phyloP scores from a whole-genome alignment of 2,113 vertebrate genomes.

The Merops nubicus region DNA sequence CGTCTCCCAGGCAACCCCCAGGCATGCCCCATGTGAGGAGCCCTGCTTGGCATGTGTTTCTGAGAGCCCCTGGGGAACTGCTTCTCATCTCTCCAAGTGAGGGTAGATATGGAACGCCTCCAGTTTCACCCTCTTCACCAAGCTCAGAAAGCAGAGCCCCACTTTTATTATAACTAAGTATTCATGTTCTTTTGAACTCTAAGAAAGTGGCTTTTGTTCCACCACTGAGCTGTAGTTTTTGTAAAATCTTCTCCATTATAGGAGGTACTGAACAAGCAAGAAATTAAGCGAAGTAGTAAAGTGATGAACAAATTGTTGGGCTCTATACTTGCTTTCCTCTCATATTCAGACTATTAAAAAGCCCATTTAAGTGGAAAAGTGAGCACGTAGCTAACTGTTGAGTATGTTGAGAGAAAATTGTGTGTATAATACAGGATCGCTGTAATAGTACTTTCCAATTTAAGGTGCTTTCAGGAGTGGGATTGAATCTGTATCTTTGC shows the following conservation, averaged over 20 bases:
- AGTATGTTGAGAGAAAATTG: neutral
- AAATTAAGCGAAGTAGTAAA: neutral
- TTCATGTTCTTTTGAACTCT: neutral
- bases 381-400: neutral
- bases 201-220: neutral
- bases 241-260: neutral
- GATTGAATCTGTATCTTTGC: neutral
- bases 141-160: neutral
- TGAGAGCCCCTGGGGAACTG: neutral
- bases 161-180: neutral
- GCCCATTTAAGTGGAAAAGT: neutral
- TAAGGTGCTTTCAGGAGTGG: neutral
- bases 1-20: neutral
- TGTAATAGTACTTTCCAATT: neutral
- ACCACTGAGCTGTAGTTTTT: neutral
- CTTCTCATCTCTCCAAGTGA: neutral
- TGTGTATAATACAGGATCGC: neutral
- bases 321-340: neutral
- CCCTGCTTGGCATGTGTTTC: neutral
- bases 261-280: neutral
- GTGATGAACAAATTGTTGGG: neutral
- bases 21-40: neutral
- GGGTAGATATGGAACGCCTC: rapidly evolving
- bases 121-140: neutral
- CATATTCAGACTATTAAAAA: neutral